Evolutionary conservation across 2,888 invertebrate species (phyloP).

Genomic region (Lymantria dispar): DNA sequence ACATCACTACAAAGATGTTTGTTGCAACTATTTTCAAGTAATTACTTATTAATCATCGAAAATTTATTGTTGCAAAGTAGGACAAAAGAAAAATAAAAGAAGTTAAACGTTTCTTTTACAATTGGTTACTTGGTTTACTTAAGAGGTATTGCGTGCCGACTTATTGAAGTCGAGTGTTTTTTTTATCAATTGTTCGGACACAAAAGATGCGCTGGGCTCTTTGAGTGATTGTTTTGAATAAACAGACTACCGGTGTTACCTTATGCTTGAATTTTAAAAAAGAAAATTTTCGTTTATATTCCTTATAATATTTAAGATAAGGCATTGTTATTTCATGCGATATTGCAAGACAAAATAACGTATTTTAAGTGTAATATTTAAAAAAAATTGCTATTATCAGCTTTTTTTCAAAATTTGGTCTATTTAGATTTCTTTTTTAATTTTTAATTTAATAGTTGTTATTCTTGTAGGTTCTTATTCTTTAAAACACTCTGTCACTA

Average conservation of each 20-base stretch:
- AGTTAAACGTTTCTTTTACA: neutral
- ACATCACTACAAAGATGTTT: no score
- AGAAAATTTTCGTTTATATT: slow-evolving; percentile 3
- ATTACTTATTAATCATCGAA: neutral
- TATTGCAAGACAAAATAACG: no score
- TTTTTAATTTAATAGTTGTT: no score
- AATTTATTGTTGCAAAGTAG: neutral
- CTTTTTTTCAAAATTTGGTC: no score
- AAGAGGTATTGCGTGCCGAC: slow-evolving; percentile 39
- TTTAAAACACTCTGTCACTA: no score
- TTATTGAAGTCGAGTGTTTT: slow-evolving; percentile 8
- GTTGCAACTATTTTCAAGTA: neutral
- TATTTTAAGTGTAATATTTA: no score
- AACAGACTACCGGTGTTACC: slow-evolving; percentile 47
- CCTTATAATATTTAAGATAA: neutral
- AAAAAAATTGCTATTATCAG: no score
- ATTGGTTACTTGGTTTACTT: neutral
- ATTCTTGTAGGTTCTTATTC: no score
- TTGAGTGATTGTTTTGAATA: slow-evolving; percentile 44
- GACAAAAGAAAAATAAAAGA: neutral
- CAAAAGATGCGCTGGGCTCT: slow-evolving; percentile 35
- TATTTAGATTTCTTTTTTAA: no score
- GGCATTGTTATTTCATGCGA: no score
- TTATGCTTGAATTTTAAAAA: slow-evolving; percentile 4
- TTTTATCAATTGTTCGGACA: slow-evolving; percentile 38